Evolutionary conservation across 2,797 vertebrate species (phyloP).

Genomic region (Tragelaphus oryx): DNA sequence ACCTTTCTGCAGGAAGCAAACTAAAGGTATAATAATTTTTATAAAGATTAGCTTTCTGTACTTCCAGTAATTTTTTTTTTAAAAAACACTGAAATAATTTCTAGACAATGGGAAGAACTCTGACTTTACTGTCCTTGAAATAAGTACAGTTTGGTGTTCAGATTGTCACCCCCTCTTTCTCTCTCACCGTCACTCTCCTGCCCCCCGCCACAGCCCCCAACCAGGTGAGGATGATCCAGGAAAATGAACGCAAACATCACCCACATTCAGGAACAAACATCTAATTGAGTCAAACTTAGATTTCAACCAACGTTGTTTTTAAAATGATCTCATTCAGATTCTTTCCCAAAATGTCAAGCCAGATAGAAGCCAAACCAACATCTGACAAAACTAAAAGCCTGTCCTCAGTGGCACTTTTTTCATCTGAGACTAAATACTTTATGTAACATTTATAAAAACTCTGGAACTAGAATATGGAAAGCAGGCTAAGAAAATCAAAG

Average conservation of each 20-base stretch:
- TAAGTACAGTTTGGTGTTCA: not conserved
- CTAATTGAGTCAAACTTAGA: not conserved
- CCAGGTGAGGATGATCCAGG: not conserved
- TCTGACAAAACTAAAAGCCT: not conserved
- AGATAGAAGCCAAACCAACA: not conserved
- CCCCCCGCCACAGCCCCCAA: not conserved
- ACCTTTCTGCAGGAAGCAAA: constrained; percentile 81
- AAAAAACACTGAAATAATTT: constrained; percentile 66
- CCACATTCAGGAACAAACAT: not conserved
- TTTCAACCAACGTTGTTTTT: not conserved
- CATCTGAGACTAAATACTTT: not conserved
- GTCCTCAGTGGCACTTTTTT: not conserved
- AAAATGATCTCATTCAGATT: not conserved
- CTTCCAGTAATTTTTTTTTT: constrained; percentile 74
- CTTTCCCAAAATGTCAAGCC: not conserved
- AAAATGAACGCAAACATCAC: not conserved
- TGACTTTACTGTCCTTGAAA: constrained; percentile 46
- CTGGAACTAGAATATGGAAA: not conserved
- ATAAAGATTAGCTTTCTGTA: constrained; percentile 76
- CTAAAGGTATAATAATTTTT: constrained; percentile 81
- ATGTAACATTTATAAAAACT: not conserved
- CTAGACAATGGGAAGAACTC: constrained; percentile 70
- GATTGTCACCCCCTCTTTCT: not conserved
- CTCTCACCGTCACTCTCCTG: fast-evolving
- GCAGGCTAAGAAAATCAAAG: too few relatives aligned